Base-by-base conservation (phyloP, 2,888 invertebrate genomes). In the Nomada flava region DNA sequence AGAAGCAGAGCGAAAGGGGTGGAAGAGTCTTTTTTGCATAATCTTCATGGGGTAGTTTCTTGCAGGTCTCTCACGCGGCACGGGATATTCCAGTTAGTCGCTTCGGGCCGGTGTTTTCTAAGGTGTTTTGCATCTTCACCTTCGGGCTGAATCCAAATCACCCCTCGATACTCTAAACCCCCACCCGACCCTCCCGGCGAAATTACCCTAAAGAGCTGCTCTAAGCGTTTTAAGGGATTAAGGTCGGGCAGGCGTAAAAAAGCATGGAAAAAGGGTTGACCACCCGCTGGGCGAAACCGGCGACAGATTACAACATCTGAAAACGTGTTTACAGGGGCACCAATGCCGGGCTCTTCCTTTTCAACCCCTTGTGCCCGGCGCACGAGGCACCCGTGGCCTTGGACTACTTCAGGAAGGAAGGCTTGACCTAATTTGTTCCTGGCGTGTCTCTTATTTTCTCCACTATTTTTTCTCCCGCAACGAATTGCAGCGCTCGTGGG, bases 151-250 rank as follows among this genome's bases (percentile, higher is more conserved):
- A 77, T 42, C 50, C n/a, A 13, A 55, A 42, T 60, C 60, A 55
- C 26, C 65, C 71, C 42, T 42, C 55, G 29, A 5, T 50, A 59
- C 36, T 50, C 20, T 57, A 20, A 23, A 57, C 5, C 29, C 18
- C 18, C 5, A n/a, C 53, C 44, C 2, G 29, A 20, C 18, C 23
- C 11, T 26, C 26, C 36, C n/a, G 7, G 52, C 53, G 55, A 91
- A 92, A 92, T 93, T 92, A 91, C 88, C 92, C 92, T 92, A 93
- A 93, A 93, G 89, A 92, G 89, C 89, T 91, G 87, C 90, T 90
- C 90, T 93, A 93, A 93, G 93, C 93, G 93, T 92, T 93, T 93
- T 93, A 93, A 93, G 89, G 91, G 93, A 93, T 93, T 93, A 93
- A 88, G 91, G 86, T 90, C 92, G 91, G 88, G 91, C 93, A 91